Evolutionary conservation across 2,888 invertebrate genomes (phyloP).

Genomic region (Athalia cordata): DNA sequence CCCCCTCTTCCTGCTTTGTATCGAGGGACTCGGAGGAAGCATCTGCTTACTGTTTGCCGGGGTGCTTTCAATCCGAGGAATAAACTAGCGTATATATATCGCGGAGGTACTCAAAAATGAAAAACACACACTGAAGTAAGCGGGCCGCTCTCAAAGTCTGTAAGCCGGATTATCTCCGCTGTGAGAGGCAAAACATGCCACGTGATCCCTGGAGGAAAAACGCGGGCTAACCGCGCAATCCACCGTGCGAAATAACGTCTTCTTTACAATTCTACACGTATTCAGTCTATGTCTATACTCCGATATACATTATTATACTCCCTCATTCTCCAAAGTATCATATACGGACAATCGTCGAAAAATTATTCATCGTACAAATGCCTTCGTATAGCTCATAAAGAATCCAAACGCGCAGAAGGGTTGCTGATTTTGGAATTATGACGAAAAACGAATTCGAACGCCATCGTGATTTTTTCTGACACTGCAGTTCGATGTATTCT

Average conservation of each 20-base stretch:
- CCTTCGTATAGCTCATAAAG: no score
- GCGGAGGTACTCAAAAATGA: slow-evolving; percentile 46
- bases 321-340: no score
- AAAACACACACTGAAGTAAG: slow-evolving; percentile 57
- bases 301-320: no score
- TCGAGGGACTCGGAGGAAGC: neutral
- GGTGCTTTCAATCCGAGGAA: slow-evolving; percentile 34
- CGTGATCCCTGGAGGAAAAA: slow-evolving; percentile 46
- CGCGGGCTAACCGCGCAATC: neutral
- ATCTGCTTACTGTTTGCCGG: slow-evolving; percentile 11
- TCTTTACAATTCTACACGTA: slow-evolving; percentile 3
- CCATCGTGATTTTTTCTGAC: no score
- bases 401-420: no score
- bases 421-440: no score
- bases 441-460: no score
- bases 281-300: neutral
- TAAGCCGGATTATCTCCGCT: slow-evolving; percentile 72
- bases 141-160: slow-evolving; percentile 57
- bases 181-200: slow-evolving; percentile 65
- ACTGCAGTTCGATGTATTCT: no score
- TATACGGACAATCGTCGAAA: no score
- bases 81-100: slow-evolving; percentile 25
- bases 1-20: no score
- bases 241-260: slow-evolving; percentile 19
- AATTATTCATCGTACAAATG: no score